Percentiles rank a stretch among this genome's conserved stretches.
These are phyloP conservation scores for Cheilosia impressa DNA, from an alignment of 2,888 invertebrate genomes.

Conservation along the genomic window DNA sequence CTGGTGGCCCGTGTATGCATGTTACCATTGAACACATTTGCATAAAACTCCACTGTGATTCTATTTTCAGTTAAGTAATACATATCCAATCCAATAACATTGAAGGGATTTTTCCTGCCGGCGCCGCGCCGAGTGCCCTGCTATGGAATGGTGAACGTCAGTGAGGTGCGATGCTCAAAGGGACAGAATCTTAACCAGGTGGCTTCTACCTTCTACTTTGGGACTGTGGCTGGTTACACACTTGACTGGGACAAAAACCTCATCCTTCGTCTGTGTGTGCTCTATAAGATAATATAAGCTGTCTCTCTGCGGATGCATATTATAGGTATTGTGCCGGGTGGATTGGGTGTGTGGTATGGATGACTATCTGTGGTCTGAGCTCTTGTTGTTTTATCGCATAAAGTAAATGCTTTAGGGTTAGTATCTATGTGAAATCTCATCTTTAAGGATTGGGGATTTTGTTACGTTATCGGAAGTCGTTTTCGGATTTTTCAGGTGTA, in stretches of 20 bases:
- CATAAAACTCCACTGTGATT: constrained; percentile 71
- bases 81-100: constrained; percentile 66
- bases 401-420: constrained; percentile 50
- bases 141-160: neutral
- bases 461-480: constrained; percentile 8
- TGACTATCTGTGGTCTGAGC: constrained; percentile 23
- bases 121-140: neutral
- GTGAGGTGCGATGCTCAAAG: constrained; percentile 20
- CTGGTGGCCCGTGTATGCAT: constrained; percentile 32
- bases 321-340: constrained; percentile 27
- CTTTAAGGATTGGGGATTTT: constrained; percentile 50
- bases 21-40: constrained; percentile 67
- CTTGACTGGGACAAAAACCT: constrained; percentile 61
- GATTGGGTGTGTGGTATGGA: constrained; percentile 10
- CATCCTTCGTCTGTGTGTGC: constrained; percentile 18
- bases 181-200: constrained; percentile 49
- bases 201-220: constrained; percentile 12
- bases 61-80: constrained; percentile 73
- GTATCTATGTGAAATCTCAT: constrained; percentile 51
- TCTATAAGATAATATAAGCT: constrained; percentile 18
- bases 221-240: constrained; percentile 61
- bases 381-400: constrained; percentile 55
- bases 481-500: constrained; percentile 5
- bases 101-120: constrained; percentile 46
- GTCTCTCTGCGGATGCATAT: constrained; percentile 40